phyloP scores from a whole-genome alignment of 2,888 invertebrate species.

The Sisyra terminalis region DNA sequence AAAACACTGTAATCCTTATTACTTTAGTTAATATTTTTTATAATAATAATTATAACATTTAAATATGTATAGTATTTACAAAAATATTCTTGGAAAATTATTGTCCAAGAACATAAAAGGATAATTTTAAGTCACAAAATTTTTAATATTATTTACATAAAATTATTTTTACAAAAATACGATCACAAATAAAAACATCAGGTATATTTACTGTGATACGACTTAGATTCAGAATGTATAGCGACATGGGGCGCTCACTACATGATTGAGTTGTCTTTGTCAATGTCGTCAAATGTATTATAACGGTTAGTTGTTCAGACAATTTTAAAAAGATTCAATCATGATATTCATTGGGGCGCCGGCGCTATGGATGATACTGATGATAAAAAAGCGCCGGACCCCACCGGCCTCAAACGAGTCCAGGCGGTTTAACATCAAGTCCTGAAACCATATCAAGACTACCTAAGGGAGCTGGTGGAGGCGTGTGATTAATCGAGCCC shows the following conservation, averaged over 20 bases:
- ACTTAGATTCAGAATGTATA: too few species aligned
- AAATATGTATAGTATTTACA: constrained; percentile 12
- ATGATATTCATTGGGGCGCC: constrained; percentile 6
- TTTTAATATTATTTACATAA: not conserved
- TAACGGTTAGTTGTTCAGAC: too few species aligned
- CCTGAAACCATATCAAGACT: constrained; percentile 44
- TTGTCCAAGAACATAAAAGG: too few species aligned
- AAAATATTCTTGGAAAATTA: constrained; percentile 8
- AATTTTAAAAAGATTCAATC: too few species aligned
- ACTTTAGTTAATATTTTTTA: constrained; percentile 10
- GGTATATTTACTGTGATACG: too few species aligned
- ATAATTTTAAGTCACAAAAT: constrained; percentile 2
- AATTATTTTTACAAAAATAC: constrained; percentile 7
- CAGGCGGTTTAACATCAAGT: constrained; percentile 56
- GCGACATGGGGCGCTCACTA: too few species aligned
- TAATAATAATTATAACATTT: constrained; percentile 11
- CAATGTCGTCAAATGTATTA: too few species aligned
- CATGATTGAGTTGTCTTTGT: too few species aligned
- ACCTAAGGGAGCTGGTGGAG: constrained; percentile 25
- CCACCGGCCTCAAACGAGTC: constrained; percentile 68
- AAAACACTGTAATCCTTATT: constrained; percentile 3
- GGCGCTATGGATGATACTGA: constrained; percentile 14
- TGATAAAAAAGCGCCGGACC: constrained; percentile 35
- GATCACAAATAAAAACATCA: constrained; percentile 1
- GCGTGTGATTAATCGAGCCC: constrained; percentile 31